phyloP scores from a whole-genome alignment of 2,797 vertebrate genomes.

The Cossypha niveicapilla region DNA sequence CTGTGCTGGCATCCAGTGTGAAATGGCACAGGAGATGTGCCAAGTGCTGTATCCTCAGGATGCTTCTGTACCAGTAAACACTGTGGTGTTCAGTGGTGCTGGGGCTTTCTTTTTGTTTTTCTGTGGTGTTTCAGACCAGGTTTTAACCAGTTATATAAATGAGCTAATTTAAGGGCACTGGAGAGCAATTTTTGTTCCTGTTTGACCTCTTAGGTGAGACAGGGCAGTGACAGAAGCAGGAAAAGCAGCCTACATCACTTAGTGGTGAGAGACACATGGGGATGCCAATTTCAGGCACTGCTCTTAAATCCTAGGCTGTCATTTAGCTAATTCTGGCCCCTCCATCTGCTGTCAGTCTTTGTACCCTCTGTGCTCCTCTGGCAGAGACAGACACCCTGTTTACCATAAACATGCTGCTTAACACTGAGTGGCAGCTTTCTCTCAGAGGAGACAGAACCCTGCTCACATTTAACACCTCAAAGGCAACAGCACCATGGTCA shows the following conservation, averaged over 20 bases:
- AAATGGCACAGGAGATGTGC: neutral
- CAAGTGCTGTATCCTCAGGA: neutral
- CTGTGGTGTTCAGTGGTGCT: neutral
- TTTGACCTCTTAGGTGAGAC: neutral
- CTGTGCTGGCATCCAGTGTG: neutral
- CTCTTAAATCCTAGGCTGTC: neutral
- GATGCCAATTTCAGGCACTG: neutral
- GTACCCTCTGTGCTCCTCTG: neutral
- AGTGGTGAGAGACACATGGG: accelerated
- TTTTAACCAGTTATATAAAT: neutral
- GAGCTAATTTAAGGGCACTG: neutral
- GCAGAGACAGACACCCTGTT: neutral
- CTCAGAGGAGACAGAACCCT: neutral
- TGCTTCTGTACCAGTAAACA: neutral
- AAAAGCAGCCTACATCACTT: neutral
- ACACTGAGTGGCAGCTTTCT: neutral
- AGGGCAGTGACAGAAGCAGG: neutral
- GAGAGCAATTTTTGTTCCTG: neutral
- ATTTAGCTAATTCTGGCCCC: neutral
- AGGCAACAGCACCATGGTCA: neutral
- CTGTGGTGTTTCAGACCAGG: neutral
- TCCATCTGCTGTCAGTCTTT: neutral
- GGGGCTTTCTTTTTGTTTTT: neutral
- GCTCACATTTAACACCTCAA: neutral
- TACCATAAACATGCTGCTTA: neutral